phyloP scores from a whole-genome alignment of 1,140 invertebrate species.

The Microplitis demolitor region DNA sequence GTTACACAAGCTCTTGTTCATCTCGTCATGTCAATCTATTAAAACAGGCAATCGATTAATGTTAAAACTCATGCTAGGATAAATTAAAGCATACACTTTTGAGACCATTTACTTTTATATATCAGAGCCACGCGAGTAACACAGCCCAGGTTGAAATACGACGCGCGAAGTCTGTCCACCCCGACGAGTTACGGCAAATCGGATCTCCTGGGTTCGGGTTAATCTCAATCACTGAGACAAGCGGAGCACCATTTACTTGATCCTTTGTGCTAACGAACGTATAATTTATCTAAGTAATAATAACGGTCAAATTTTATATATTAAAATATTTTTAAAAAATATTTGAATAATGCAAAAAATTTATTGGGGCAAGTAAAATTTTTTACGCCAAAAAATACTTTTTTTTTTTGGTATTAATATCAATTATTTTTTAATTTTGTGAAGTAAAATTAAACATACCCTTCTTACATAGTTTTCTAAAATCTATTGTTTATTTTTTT shows the following conservation, averaged over 20 bases:
- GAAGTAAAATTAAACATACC: no score
- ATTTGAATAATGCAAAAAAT: no score
- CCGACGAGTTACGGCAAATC: constrained; percentile 27
- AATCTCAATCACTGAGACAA: neutral
- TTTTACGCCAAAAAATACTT: no score
- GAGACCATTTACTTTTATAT: neutral
- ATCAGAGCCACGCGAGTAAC: constrained; percentile 28
- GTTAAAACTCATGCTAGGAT: neutral
- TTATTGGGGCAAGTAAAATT: no score
- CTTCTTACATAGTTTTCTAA: no score
- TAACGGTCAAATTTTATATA: constrained; percentile 11
- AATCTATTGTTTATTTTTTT: no score
- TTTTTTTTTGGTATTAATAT: no score
- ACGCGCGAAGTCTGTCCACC: constrained; percentile 17
- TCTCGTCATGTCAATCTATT: neutral
- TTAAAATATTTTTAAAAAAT: no score
- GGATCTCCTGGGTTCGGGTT: constrained; percentile 15
- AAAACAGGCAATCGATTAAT: neutral
- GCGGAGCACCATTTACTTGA: neutral
- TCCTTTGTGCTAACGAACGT: neutral
- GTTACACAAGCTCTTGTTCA: neutral
- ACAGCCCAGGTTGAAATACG: constrained; percentile 37
- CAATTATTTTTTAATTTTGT: no score
- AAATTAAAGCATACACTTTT: neutral
- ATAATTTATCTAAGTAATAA: neutral